Conservation (phyloP, 2,113 vertebrate genomes). For the Anarhynchus alexandrinus region DNA sequence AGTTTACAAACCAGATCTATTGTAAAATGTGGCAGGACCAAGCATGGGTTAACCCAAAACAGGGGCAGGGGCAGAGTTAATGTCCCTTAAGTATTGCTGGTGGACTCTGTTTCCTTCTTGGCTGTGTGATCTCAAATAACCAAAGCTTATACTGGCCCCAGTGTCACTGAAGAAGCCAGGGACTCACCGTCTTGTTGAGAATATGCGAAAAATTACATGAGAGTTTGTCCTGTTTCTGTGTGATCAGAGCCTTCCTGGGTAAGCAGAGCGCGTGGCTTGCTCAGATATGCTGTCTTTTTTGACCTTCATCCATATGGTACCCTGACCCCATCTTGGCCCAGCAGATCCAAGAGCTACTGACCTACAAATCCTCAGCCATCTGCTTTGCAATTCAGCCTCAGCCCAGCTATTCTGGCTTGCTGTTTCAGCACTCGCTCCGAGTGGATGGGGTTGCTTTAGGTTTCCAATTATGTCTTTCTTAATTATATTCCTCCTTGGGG, state of each 20-base stretch:
- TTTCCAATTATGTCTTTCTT: conserved; percentile 56
- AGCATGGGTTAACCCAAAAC: not conserved
- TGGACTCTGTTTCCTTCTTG: not conserved
- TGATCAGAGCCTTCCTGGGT: not conserved
- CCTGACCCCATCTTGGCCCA: conserved; percentile 33
- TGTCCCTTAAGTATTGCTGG: not conserved
- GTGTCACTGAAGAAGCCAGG: not conserved
- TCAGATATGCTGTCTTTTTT: not conserved
- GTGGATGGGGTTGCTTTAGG: not conserved
- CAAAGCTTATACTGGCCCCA: not conserved
- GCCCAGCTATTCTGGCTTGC: conserved; percentile 10
- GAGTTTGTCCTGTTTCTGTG: not conserved
- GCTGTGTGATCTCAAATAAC: not conserved
- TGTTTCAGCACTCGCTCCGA: conserved; percentile 33
- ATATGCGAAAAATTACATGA: not conserved
- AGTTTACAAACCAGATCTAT: not conserved
- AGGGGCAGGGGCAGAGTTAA: not conserved
- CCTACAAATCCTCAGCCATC: conserved; percentile 66
- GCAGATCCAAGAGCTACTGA: conserved; percentile 38
- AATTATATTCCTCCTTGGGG: conserved; percentile 60
- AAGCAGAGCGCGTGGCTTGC: not conserved
- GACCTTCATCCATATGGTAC: conserved; percentile 60
- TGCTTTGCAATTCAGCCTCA: conserved; percentile 41
- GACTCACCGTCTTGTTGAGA: not conserved
- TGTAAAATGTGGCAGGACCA: not conserved